Evolutionary conservation across 2,113 vertebrate genomes (phyloP), one percentile per base, ranked within the genome.

Genomic region (Calyptomena viridis): DNA sequence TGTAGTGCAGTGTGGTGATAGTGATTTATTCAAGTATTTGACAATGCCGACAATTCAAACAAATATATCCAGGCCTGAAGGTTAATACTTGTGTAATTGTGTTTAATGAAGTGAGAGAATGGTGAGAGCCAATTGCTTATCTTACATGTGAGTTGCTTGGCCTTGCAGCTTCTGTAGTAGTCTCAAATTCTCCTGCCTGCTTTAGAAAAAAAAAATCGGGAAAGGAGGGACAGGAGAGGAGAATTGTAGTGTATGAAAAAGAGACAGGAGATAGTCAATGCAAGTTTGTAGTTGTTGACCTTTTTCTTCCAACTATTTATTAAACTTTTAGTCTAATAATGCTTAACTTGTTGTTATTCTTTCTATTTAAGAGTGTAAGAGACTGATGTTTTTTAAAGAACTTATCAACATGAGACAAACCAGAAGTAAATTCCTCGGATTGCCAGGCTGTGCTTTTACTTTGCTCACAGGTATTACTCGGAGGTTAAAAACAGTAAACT

Each of bases 371-470:
- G 86, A 78, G 23, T 46, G 5, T 87, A 62, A 76, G n/a, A 69
- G 27, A 31, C 14, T 31, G 37, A 25, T 30, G 6, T 78, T 72
- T 71, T 81, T 21, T 6, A 5, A 71, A 79, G 49, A 80, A 31
- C 55, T 80, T 67, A 31, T 1, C 71, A 67, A 44, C 72, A n/a
- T 78, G 76, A 92, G 24, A 21, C 47, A 86, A 92, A 75, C 5
- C 75, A 92, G 84, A 91, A 84, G 64, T 73, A 66, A 90, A 88
- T 77, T 90, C 37, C 64, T 95, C 35, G 69, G 66, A 53, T 78
- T 87, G 37, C 62, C 15, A 64, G 47, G 10, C 56, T 78, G 25
- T 68, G 56, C 56, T 86, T 92, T 92, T 81, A 37, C 37, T 81
- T 90, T 75, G 39, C 28, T 84, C 5, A 9, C 55, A 89, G 73